Conservation (phyloP, 2,797 vertebrate species). For the Sorex maritimensis region DNA sequence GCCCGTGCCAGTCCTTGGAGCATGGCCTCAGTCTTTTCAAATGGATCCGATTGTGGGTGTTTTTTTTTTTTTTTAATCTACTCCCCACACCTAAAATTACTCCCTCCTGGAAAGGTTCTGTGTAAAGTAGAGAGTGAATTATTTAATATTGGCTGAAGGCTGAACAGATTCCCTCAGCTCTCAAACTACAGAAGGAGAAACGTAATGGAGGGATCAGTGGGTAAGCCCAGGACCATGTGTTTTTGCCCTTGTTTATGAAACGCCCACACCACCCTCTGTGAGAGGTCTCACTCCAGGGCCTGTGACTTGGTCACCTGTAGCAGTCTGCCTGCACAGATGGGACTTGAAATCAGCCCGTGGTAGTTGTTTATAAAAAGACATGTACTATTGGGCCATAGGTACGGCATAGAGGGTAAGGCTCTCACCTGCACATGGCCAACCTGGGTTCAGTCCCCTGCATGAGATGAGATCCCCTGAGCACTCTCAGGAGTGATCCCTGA, state of each 20-base stretch:
- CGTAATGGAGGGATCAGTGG: background rate
- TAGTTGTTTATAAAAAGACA: background rate
- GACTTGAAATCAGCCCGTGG: background rate
- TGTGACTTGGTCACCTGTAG: background rate
- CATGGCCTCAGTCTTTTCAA: background rate
- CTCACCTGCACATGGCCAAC: too few relatives aligned
- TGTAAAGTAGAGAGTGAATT: constrained; percentile 6
- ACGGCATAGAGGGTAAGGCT: background rate
- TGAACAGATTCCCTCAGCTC: constrained; percentile 30
- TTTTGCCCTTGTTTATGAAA: background rate
- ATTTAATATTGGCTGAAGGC: background rate
- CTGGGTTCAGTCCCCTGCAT: too few relatives aligned
- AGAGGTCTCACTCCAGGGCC: background rate
- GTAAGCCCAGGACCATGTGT: background rate
- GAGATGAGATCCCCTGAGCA: too few relatives aligned
- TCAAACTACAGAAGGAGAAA: background rate
- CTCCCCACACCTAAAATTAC: background rate
- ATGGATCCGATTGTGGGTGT: background rate
- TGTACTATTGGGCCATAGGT: background rate
- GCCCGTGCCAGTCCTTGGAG: too few relatives aligned
- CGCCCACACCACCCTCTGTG: background rate
- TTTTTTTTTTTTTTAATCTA: background rate
- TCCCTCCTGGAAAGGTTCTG: background rate
- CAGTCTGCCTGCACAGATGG: background rate
- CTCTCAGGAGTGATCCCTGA: too few relatives aligned